Evolutionary conservation across 2,797 vertebrate species (phyloP).

Genomic region (Gambusia yucatana): DNA sequence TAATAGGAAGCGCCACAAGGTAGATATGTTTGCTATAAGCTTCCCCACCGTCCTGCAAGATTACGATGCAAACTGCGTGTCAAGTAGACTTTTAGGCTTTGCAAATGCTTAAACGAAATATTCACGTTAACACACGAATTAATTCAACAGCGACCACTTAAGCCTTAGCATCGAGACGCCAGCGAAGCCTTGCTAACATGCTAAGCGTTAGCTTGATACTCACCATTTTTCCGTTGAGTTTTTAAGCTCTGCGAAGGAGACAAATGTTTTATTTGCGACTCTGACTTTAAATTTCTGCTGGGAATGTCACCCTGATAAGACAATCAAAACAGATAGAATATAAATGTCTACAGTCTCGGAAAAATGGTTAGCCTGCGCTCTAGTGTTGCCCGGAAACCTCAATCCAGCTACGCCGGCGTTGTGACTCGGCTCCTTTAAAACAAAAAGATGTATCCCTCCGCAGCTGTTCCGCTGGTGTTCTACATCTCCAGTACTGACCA

Average conservation of each 20-base stretch:
- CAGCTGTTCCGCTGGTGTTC: constrained; percentile 6
- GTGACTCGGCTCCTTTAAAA: constrained; percentile 2
- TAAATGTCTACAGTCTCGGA: neutral
- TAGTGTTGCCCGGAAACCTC: constrained; percentile 52
- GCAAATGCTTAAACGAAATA: rapidly evolving
- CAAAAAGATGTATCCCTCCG: constrained; percentile 62
- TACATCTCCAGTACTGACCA: neutral
- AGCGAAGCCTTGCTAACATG: constrained; percentile 18
- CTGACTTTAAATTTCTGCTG: neutral
- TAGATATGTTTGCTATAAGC: neutral
- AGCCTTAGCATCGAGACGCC: neutral
- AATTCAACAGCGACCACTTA: neutral
- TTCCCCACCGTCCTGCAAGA: neutral
- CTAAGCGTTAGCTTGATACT: constrained; percentile 54
- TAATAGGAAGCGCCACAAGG: neutral
- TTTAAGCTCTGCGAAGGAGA: constrained; percentile 37
- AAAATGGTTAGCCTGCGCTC: constrained; percentile 19
- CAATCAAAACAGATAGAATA: neutral
- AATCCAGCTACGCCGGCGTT: constrained; percentile 28
- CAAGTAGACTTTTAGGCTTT: rapidly evolving
- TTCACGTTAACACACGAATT: neutral
- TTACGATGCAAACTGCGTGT: rapidly evolving
- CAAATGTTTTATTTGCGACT: neutral
- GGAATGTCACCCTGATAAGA: neutral
- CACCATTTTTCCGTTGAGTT: constrained; percentile 65